Conservation (phyloP, 2,113 vertebrate species). For the Bufo gargarizans region DNA sequence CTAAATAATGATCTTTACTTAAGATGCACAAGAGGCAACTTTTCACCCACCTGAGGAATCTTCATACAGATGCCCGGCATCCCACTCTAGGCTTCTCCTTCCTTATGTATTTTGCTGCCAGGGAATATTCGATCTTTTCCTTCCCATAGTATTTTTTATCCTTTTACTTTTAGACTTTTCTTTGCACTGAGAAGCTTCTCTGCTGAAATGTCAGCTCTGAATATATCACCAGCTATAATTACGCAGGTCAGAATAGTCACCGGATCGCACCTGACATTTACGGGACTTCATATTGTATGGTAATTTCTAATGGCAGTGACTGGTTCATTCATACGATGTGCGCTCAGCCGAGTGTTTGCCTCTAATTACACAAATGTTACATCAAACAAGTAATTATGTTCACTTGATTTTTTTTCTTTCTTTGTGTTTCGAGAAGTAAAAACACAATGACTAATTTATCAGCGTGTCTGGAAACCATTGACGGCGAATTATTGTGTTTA, state of each 20-base stretch:
- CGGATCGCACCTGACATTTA: not conserved
- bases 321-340: constrained; percentile 3
- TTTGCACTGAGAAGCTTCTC: not conserved
- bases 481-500: constrained; percentile 31
- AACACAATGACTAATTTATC: constrained; percentile 34
- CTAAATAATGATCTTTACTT: not conserved
- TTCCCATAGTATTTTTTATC: not conserved
- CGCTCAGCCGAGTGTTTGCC: not conserved
- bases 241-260: not conserved
- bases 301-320: constrained; percentile 2
- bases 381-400: constrained; percentile 32
- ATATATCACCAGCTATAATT: not conserved
- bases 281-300: not conserved
- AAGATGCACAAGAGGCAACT: not conserved
- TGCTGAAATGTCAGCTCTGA: not conserved
- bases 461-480: not conserved
- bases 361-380: constrained; percentile 35
- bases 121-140: not conserved
- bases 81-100: not conserved
- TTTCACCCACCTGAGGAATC: not conserved
- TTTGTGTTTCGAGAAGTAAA: constrained; percentile 30
- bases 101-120: not conserved
- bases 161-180: not conserved
- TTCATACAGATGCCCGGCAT: not conserved
- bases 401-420: not conserved